These are phyloP conservation scores for Seriola quinqueradiata DNA, from an alignment of 2,113 vertebrate species.

Conservation along the genomic window DNA sequence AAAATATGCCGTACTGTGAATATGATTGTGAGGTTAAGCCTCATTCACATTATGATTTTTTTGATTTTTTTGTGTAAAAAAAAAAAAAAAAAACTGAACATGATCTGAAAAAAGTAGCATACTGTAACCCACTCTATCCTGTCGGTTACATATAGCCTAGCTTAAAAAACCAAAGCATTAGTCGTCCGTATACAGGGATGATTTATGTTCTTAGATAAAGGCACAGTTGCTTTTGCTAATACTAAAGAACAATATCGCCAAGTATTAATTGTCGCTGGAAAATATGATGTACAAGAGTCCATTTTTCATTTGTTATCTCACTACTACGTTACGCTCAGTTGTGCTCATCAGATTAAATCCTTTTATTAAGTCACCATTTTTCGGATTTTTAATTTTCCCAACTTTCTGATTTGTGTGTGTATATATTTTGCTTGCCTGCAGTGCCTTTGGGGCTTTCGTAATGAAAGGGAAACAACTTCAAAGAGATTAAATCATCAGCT, in stretches of 20 bases:
- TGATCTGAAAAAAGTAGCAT: not conserved
- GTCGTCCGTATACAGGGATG: not conserved
- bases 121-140: not conserved
- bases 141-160: not conserved
- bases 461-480: constrained; percentile 81
- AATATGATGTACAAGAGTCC: not conserved
- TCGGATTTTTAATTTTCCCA: constrained; percentile 56
- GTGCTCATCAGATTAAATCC: constrained; percentile 37
- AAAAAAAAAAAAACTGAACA: not conserved
- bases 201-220: not conserved
- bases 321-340: not conserved
- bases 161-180: not conserved
- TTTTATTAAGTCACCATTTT: constrained; percentile 55
- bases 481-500: constrained; percentile 81
- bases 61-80: not conserved
- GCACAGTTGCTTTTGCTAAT: constrained; percentile 7
- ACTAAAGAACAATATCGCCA: constrained; percentile 5
- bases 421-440: constrained; percentile 62
- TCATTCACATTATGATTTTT: not conserved
- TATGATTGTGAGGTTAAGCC: not conserved
- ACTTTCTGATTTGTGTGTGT: constrained; percentile 60
- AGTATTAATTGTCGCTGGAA: constrained; percentile 5
- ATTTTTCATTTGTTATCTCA: constrained; percentile 46
- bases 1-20: not conserved
- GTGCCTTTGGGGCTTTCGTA: constrained; percentile 63